Base-by-base conservation (phyloP, 2,888 invertebrate species). In the Hemithea aestivaria region DNA sequence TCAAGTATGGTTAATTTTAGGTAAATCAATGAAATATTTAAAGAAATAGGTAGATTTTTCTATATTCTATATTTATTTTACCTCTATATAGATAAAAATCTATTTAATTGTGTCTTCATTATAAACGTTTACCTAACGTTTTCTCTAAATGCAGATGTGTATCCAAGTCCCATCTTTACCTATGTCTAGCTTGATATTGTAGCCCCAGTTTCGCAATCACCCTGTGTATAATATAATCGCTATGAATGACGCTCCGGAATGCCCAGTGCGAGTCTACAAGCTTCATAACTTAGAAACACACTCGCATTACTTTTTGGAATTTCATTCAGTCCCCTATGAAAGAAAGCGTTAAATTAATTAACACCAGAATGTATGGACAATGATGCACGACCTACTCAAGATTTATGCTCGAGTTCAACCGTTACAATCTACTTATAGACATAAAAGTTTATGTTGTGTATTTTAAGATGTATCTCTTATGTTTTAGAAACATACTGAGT, bases 321-420 rank as follows among this genome's bases (percentile, higher is more conserved):
- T 73, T 75, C 79, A 79, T 80, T 77, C 74, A 73, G 64, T 71
- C 72, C 69, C 72, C 67, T 66, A 70, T 67, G 62, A 68, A 70
- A 78, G 73, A 71, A 74, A 72, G 72, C 66, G 71, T 69, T 66
- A 74, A 74, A 78, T 79, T 81, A 81, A 82, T 83, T 82, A 82
- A 70, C 70, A 60, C 58, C 66, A 72, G 72, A 72, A 73, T 71
- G 66, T 63, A 62, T 61, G 54, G 57, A 53, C 66, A 64, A 74
- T 78, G 77, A 81, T 80, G 58, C 71, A 82, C 59, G 61, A 49
- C 59, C 48, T 46, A 51, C 49, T 45, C 51, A 60, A 69, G 71
- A 76, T 78, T 75, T 73, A 65, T 40, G 33, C 25, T 11, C 24
- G 38, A 35, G 25, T 22, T 2, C 25, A 26, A 10, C 27, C 22